These are phyloP conservation scores for Diadegma fenestrale DNA, from an alignment of 2,888 invertebrate genomes.

Conservation along the genomic window DNA sequence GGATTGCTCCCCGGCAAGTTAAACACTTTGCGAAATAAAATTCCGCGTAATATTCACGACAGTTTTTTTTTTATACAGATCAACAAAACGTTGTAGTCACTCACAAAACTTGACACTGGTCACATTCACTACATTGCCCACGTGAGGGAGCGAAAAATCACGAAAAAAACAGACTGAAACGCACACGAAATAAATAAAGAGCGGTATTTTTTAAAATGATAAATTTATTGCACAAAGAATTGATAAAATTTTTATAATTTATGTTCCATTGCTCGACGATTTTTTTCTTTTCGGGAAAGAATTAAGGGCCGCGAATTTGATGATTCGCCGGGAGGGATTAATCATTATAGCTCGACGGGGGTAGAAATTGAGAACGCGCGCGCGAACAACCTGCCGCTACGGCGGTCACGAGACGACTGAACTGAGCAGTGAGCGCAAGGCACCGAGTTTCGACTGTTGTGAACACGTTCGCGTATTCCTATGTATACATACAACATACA, in stretches of 20 bases:
- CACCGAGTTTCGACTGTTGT: constrained; percentile 26
- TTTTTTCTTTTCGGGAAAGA: constrained; percentile 5
- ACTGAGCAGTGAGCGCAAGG: constrained; percentile 11
- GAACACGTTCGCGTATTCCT: not conserved
- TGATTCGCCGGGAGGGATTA: constrained; percentile 17
- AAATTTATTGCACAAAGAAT: not conserved
- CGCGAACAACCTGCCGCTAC: constrained; percentile 55
- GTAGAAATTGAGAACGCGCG: not conserved
- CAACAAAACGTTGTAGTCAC: not conserved
- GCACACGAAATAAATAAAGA: not conserved
- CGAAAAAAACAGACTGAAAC: not conserved
- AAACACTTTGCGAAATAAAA: not conserved
- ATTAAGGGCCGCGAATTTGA: constrained; percentile 15
- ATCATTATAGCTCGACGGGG: constrained; percentile 30
- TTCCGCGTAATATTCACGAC: constrained; percentile 18
- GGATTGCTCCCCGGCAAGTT: constrained; percentile 8
- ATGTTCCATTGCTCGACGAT: not conserved
- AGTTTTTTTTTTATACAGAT: not conserved
- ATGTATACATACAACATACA: not conserved
- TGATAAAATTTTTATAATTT: not conserved
- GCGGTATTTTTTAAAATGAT: not conserved
- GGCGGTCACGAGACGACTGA: constrained; percentile 67
- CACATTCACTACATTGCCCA: constrained; percentile 22
- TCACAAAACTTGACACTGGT: constrained; percentile 1
- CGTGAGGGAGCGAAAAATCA: not conserved